Evolutionary conservation across 1,140 invertebrate species (phyloP).

Genomic region (Nasonia giraulti): DNA sequence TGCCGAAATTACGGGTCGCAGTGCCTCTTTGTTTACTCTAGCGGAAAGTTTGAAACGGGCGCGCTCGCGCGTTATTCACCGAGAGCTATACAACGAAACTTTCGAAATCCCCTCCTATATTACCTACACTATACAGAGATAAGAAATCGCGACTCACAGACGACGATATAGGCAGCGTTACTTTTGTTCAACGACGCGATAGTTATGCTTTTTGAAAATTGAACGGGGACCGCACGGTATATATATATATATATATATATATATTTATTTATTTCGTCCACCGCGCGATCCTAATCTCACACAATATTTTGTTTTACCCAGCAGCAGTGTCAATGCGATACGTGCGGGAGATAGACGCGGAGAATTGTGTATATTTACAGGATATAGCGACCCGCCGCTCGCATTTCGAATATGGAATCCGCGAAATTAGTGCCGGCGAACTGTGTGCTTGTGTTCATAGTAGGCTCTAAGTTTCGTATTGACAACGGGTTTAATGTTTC

Average conservation of each 20-base stretch:
- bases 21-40: too few species aligned
- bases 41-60: neutral
- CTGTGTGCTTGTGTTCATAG: constrained; percentile 50
- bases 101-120: neutral
- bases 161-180: constrained; percentile 34
- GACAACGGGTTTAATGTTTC: constrained; percentile 68
- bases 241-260: constrained; percentile 5
- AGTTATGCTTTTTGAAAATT: constrained; percentile 13
- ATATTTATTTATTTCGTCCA: neutral
- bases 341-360: neutral
- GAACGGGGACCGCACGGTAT: constrained; percentile 24
- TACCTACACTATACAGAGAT: neutral
- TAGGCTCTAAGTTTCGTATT: constrained; percentile 71
- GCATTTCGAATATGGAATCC: constrained; percentile 64
- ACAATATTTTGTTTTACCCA: neutral
- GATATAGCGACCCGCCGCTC: constrained; percentile 53
- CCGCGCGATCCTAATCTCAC: neutral
- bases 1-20: constrained; percentile 14
- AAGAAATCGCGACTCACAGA: constrained; percentile 10
- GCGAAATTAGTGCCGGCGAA: constrained; percentile 61
- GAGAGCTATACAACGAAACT: constrained; percentile 4
- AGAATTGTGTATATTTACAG: constrained; percentile 65
- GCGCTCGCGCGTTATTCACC: neutral
- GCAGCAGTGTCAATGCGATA: neutral
- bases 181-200: constrained; percentile 44